Evolutionary conservation across 2,888 invertebrate species (phyloP), one percentile per base, ranked within the genome.

Genomic region (Ganaspis brasiliensis): DNA sequence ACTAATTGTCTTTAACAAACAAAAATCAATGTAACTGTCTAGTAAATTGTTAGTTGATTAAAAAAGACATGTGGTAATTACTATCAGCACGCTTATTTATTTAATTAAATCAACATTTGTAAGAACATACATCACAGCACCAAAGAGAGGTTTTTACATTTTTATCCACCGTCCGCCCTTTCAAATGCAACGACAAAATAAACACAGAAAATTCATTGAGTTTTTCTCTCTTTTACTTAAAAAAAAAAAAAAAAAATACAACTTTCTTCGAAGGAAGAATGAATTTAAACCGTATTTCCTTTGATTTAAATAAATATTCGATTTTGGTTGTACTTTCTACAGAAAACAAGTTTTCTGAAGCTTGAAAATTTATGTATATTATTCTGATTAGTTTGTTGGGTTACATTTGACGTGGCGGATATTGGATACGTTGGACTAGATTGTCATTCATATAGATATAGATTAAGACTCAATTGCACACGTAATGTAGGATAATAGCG

Each of bases 111-210:
- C 40, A 63, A 24, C 16, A 40, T 12, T 37, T 67, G 21, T 56
- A 67, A 45, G 24, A 24, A 37, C 61, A 59, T n/a, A 63, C 63
- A 67, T 67, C 67, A 67, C 67, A 67, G 67, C 61, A 61, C 61
- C 37, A 61, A 61, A 37, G 16, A 16, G 67, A 45, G 67, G 67
- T 67, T 67, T 24, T 67, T 45, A 45, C 40, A 45, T 67, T 45
- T 21, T 67, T 67, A 67, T 67, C 24, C 67, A 45, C 3, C 14
- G 40, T 21, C 40, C 45, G 21, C 45, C 40, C n/a, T 16, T n/a
- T 45, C 40, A 67, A n/a, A 26, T 31, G 16, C 5, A 59, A 31
- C 59, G 14, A n/a, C 31, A 59, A 9, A 59, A 59, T 59, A 59
- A 31, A n/a, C 31, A 59, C n/a, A 31, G 31, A 31, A 59, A 16